Evolutionary conservation across 2,113 vertebrate species (phyloP).

Genomic region (Tiliqua scincoides): DNA sequence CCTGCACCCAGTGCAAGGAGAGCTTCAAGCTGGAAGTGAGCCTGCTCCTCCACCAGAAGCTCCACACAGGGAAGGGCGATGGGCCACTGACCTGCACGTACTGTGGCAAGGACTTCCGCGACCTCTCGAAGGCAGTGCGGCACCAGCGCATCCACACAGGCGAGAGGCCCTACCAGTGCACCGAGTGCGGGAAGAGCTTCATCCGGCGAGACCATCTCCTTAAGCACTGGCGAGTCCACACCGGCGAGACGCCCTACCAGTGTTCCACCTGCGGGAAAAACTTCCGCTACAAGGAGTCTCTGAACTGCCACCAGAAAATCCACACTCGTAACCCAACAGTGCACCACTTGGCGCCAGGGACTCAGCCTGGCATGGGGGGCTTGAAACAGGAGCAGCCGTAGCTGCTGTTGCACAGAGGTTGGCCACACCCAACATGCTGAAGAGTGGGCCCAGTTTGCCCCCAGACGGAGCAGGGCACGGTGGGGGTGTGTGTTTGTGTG

Average conservation of each 20-base stretch:
- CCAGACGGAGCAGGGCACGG: constrained; percentile 16
- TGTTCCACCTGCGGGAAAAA: constrained; percentile 80
- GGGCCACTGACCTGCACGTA: constrained; percentile 80
- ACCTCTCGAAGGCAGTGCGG: constrained; percentile 77
- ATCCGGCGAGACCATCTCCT: constrained; percentile 90
- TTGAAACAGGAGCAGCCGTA: constrained; percentile 66
- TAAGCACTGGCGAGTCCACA: constrained; percentile 91
- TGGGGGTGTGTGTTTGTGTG: constrained; percentile 12
- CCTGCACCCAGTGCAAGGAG: constrained; percentile 88
- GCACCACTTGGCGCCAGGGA: constrained; percentile 33
- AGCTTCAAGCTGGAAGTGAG: constrained; percentile 90
- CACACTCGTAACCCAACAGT: constrained; percentile 69
- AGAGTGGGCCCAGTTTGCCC: constrained; percentile 25
- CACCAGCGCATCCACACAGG: constrained; percentile 86
- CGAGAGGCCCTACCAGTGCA: constrained; percentile 91
- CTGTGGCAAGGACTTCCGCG: constrained; percentile 80
- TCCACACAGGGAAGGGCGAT: constrained; percentile 80
- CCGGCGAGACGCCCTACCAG: constrained; percentile 81
- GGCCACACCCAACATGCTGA: constrained; percentile 34
- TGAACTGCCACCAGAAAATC: constrained; percentile 83
- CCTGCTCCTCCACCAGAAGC: constrained; percentile 88
- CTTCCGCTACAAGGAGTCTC: constrained; percentile 83
- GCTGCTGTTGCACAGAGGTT: not conserved
- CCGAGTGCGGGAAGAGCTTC: constrained; percentile 90
- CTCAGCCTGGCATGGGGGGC: constrained; percentile 46